Evolutionary conservation across 2,888 invertebrate species (phyloP), one percentile per base, ranked within the genome.

Genomic region (Drosophila helvetica): DNA sequence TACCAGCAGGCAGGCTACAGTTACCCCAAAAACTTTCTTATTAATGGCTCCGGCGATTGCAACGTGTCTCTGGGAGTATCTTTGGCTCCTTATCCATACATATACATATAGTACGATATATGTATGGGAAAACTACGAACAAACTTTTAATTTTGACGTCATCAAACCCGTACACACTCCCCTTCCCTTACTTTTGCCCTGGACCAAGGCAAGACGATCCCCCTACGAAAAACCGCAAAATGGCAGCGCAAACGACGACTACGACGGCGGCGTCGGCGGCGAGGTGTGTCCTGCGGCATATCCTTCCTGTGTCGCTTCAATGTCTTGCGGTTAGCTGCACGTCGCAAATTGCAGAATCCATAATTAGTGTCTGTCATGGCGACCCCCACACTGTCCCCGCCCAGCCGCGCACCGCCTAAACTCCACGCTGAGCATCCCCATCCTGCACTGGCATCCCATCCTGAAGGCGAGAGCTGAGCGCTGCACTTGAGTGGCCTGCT

Each of bases 301-400:
- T 81, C 61, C 60, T 61, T 64, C 61, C 57, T 58, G 55, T 58
- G 57, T 62, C 52, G 53, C 65, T 75, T 58, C 58, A 74, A 63
- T 74, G 88, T 80, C 88, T 76, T 88, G 88, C 51, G 83, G 83
- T 88, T 88, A 75, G 74, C 87, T 75, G 61, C 61, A 83, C 88
- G 88, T 88, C 83, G 78, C 83, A 88, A 84, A 84, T 84, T 84
- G 80, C 88, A 80, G 73, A 83, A 84, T 88, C 83, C 83, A 84
- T 84, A 84, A 84, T 84, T 84, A 84, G 83, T 84, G 83, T 86
- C 88, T 84, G 83, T 83, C 88, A 86, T 58, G 85, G 77, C 66
- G 60, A 59, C 59, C 66, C 66, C 58, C 67, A 33, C 42, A 42
- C 25, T 45, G 38, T 46, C 38, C 51, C 46, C 30, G 15, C 54